These are phyloP conservation scores for Megamerina dolium DNA, from an alignment of 2,888 invertebrate species.

Conservation along the genomic window DNA sequence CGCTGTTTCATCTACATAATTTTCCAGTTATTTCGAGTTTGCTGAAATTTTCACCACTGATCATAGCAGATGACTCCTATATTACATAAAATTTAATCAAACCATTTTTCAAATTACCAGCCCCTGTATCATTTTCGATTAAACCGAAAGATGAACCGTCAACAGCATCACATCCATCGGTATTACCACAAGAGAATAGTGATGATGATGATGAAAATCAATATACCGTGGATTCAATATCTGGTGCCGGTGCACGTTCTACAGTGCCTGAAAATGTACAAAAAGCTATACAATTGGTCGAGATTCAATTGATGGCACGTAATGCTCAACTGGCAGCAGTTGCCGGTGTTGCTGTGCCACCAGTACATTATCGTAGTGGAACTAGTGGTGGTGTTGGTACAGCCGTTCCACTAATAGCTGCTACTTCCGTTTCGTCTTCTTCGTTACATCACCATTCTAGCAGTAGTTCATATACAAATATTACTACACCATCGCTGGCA, in stretches of 20 bases:
- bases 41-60: no score
- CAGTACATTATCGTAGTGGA: background rate
- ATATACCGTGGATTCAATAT: slow-evolving; percentile 8
- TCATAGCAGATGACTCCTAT: no score
- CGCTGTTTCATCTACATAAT: no score
- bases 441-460: background rate
- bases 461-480: background rate
- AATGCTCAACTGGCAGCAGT: slow-evolving; percentile 30
- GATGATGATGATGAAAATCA: slow-evolving; percentile 56
- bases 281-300: slow-evolving; percentile 45
- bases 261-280: slow-evolving; percentile 44
- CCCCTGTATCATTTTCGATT: slow-evolving; percentile 78
- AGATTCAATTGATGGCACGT: slow-evolving; percentile 42
- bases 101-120: slow-evolving; percentile 41
- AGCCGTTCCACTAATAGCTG: background rate
- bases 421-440: background rate
- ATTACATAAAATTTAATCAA: background rate
- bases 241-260: no score
- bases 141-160: slow-evolving; percentile 70
- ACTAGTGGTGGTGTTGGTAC: background rate
- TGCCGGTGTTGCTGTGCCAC: slow-evolving; percentile 14
- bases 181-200: slow-evolving; percentile 67
- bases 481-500: background rate
- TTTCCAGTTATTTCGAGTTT: no score
- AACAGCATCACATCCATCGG: slow-evolving; percentile 60